These are phyloP conservation scores for Himalopsyche kuldschensis DNA, from an alignment of 2,888 invertebrate genomes.

Conservation along the genomic window DNA sequence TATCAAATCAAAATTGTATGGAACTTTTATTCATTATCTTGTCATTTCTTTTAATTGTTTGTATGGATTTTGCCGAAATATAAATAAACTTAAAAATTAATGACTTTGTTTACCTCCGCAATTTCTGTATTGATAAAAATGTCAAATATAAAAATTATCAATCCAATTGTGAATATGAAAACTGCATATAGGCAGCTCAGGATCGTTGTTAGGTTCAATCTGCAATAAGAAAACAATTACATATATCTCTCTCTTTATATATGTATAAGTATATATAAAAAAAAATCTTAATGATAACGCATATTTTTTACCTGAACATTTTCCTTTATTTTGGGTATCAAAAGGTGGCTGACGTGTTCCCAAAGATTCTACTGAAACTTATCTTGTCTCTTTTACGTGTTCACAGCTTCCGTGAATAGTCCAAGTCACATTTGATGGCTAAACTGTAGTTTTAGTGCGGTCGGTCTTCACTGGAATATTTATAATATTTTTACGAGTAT, in stretches of 20 bases:
- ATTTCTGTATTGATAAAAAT: constrained; percentile 51
- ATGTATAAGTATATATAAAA: no score
- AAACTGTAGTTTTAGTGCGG: not conserved
- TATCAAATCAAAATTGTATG: no score
- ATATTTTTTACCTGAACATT: constrained; percentile 51
- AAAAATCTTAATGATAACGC: no score
- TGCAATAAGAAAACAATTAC: constrained; percentile 45
- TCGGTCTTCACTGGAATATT: not conserved
- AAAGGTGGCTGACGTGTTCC: constrained; percentile 56
- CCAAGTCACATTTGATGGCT: not conserved
- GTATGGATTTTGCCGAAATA: not conserved
- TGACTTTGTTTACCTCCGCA: constrained; percentile 56
- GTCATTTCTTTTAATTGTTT: no score
- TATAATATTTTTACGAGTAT: no score
- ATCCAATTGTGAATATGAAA: constrained; percentile 66
- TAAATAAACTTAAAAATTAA: not conserved
- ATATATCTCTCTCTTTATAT: no score
- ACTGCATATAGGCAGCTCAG: constrained; percentile 71
- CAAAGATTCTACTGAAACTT: constrained; percentile 45
- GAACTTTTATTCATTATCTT: no score
- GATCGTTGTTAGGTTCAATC: constrained; percentile 62
- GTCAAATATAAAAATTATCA: constrained; percentile 66
- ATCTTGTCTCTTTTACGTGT: not conserved
- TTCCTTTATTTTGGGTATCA: constrained; percentile 53
- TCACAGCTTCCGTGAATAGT: not conserved